phyloP scores from a whole-genome alignment of 2,888 invertebrate species.

The Thymelicus lineola region DNA sequence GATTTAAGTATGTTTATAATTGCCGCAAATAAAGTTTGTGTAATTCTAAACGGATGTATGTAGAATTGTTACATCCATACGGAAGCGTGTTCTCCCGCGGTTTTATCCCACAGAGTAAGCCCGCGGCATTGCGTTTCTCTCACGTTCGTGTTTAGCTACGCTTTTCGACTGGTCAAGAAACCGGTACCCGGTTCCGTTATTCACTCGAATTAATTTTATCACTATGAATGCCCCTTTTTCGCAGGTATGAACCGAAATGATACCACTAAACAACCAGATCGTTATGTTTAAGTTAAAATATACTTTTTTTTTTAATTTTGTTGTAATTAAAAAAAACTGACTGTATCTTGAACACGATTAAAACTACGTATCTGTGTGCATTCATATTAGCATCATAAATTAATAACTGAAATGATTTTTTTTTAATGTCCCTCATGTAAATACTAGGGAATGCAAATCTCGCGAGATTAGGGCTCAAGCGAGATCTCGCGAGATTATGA shows the following conservation, averaged over 20 bases:
- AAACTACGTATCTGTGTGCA: background rate
- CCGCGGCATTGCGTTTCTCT: conserved; percentile 36
- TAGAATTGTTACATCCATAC: conserved; percentile 33
- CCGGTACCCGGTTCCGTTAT: conserved; percentile 57
- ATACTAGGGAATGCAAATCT: too few relatives aligned
- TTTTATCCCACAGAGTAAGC: conserved; percentile 27
- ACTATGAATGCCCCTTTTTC: conserved; percentile 37
- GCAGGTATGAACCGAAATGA: conserved; percentile 22
- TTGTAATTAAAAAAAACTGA: too few relatives aligned
- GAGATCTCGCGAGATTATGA: too few relatives aligned
- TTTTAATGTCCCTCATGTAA: too few relatives aligned
- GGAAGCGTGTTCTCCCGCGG: conserved; percentile 39
- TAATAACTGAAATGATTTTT: background rate
- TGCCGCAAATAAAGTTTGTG: conserved; percentile 15
- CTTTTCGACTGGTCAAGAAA: conserved; percentile 59
- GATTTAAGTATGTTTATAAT: conserved; percentile 22
- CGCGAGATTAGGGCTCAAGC: too few relatives aligned
- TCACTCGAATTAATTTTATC: conserved; percentile 44
- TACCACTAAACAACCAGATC: background rate
- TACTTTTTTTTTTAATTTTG: too few relatives aligned
- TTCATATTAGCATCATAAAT: background rate
- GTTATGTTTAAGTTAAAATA: too few relatives aligned
- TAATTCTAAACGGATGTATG: conserved; percentile 19
- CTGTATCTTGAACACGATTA: background rate
- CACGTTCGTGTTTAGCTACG: conserved; percentile 52